Evolutionary conservation across 2,888 invertebrate species (phyloP), one percentile per base, ranked within the genome.

Genomic region (Drosophila hamatofila): DNA sequence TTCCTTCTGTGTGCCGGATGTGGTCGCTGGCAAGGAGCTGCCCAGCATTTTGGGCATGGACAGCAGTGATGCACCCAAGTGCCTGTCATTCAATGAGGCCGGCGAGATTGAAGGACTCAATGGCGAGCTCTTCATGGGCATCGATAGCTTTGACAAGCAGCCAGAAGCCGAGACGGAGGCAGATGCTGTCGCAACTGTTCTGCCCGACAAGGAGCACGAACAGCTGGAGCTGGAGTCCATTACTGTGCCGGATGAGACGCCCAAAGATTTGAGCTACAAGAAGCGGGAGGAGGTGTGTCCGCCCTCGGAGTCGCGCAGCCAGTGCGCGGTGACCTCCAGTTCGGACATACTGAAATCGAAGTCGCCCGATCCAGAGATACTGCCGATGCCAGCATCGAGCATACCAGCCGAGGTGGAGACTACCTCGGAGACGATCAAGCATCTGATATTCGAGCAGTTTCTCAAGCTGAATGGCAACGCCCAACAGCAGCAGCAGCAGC

Each of bases 341-440:
- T 96, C 96, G 1, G 96, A 96, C 90, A 95, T 96, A 39, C 94
- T 96, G 90, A 96, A 96, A 90, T 96, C 96, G 0, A 85, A 81
- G 23, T 75, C 83, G 0, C 75, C 83, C 0, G 83, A 78, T 8
- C 96, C 96, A 80, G 96, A 95, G 42, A 51, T 64, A 25, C 59
- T 76, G 7, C 70, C 70, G 16, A 95, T 96, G 87, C 96, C 95
- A 14, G 70, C 76, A 7, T 75, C 58, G 11, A 70, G 75, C 46
- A 86, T 86, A 52, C 86, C 86, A 8, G 83, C 86, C 35, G 86
- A 87, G 41, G 94, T 96, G 48, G 95, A 95, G 42, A 95, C 95
- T 25, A 96, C 96, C 11, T 96, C 96, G 18, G 96, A 96, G 83
- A 91, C 91, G 55, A 89, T 90, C 63, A 92, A 92, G 86, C 88